Evolutionary conservation across 1,140 invertebrate species (phyloP), one percentile per base, ranked within the genome.

Genomic region (Eurosta solidaginis): DNA sequence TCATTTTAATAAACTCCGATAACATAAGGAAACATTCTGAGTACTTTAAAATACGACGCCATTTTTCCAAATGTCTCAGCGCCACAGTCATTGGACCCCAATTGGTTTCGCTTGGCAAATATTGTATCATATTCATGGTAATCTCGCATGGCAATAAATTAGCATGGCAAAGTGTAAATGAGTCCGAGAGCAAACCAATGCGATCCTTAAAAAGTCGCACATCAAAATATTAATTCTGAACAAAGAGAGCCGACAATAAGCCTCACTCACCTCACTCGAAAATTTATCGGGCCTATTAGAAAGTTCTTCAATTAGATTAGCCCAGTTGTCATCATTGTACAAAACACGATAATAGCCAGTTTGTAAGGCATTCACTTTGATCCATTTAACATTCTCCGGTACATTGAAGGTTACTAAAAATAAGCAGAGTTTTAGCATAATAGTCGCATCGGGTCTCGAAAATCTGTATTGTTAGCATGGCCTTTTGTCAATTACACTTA

Each of bases 311-410:
- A 95, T 94, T 17, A 97, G 89, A 7, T 90, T 89, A 0, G 90
- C 86, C 96, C 95, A 97, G 87, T 93, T 93, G 0, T 91, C 90
- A 1, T 92, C 90, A 40, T 96, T 93, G 86, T 97, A 97, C 78
- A 94, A 93, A 0, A 97, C 95, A 27, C 96, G 90, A 86, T 96
- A 97, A 83, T 96, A 96, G 1, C 96, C 95, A 20, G 92, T 92
- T 87, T 95, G 93, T 82, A 95, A 94, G n/a, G 94, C 90, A 88
- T 97, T 97, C 29, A 93, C 93, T 88, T 96, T 96, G 52, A 97
- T 92, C 93, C 95, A 97, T 50, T 92, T 90, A 0, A 92, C 89
- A 50, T 90, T 89, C 47, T 89, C 85, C 45, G 90, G 87, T 17
- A 93, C 88, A 81, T 93, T 91, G 79, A 94, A 93, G 52, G 90